Base-by-base conservation (phyloP, 2,888 invertebrate species). In the Ectobius pallidus region DNA sequence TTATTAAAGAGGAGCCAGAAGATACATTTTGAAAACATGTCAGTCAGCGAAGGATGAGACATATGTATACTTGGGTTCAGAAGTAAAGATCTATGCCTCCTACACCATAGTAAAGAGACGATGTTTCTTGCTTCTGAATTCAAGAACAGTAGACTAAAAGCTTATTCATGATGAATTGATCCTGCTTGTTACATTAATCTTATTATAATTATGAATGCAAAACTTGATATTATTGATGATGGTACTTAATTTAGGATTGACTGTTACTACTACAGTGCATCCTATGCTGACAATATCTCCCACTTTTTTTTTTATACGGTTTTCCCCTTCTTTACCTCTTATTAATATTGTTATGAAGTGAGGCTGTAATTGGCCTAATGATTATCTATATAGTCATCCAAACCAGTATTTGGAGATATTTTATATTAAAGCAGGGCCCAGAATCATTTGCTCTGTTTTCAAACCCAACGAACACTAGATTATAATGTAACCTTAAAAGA, bases 331-430 rank as follows among this genome's bases (percentile, higher is more conserved):
- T 52, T 3, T 25, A 22, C 25, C 22, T 25, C 14, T 11, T 2
- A 25, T 11, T 52, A 52, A 16, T 52, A 52, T 25, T 52, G 20
- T 22, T 49, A 49, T 49, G 18, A 25, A 49, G 49, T n/a, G 20
- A 52, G 52, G 52, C 52, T 52, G 25, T 25, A 9, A 52, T n/a
- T 9, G 52, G 52, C 52, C 52, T 52, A 25, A 52, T 1, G 22
- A 52, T 25, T n/a, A 52, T 22, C 14, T 52, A 20, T 9, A 25
- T 52, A 52, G 52, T 52, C 52, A 52, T 52, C 25, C 25, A 25
- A 39, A 39, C 22, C 52, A 52, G 52, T 52, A 52, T 52, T 49
- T 52, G 25, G 52, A 52, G 52, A 22, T 52, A 14, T 25, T 52
- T 52, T 52, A 22, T 49, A 49, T 25, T 52, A 52, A 22, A 22